Evolutionary conservation across 2,113 vertebrate species (phyloP).

Genomic region (Plecotus auritus): DNA sequence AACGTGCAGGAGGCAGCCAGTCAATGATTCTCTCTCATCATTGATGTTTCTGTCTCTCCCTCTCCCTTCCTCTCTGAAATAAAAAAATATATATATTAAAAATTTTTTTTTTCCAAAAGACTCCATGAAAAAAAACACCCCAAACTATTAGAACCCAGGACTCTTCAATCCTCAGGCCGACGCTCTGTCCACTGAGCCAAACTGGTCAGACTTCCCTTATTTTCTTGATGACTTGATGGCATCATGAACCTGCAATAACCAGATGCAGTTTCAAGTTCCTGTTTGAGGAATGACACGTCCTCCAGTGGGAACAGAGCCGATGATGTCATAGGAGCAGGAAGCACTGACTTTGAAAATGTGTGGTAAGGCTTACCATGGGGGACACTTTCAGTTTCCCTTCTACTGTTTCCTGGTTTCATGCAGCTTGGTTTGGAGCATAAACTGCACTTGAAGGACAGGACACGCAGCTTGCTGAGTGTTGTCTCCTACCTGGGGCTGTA

Average conservation of each 20-base stretch:
- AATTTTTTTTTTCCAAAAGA: too few relatives aligned
- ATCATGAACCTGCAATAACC: neutral
- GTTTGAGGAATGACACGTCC: neutral
- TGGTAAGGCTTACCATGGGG: neutral
- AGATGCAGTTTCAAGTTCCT: neutral
- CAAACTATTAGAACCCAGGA: too few relatives aligned
- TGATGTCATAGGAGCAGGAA: neutral
- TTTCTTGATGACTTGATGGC: neutral
- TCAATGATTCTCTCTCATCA: too few relatives aligned
- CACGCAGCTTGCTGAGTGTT: neutral
- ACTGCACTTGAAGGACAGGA: neutral
- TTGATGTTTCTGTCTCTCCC: too few relatives aligned
- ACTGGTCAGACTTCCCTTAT: neutral
- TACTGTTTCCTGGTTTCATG: neutral
- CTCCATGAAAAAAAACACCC: too few relatives aligned
- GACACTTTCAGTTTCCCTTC: neutral
- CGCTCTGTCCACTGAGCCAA: too few relatives aligned
- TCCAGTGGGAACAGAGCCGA: neutral
- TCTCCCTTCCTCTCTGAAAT: too few relatives aligned
- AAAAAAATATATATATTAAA: too few relatives aligned
- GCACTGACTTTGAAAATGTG: neutral
- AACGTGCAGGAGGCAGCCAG: too few relatives aligned
- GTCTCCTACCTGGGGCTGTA: neutral
- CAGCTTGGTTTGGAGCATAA: neutral
- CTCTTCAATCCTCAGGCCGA: too few relatives aligned